A percentile compares a stretch with the other conserved stretches of the same genome.
Evolutionary conservation across 2,888 invertebrate genomes (phyloP).

Genomic region (Phyllotreta striolata): DNA sequence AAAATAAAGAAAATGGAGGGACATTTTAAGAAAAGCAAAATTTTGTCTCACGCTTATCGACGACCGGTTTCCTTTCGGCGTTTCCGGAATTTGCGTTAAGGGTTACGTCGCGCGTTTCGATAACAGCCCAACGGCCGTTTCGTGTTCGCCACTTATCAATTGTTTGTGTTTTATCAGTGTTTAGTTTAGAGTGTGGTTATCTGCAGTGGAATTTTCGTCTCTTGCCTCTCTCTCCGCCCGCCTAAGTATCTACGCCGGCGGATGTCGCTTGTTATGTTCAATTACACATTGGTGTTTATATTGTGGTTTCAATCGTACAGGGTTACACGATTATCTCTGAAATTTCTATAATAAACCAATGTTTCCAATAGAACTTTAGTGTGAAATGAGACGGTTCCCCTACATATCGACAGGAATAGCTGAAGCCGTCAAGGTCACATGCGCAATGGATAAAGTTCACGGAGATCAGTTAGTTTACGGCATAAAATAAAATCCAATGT

Average conservation of each 20-base stretch:
- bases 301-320: slow-evolving; percentile 15
- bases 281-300: slow-evolving; percentile 25
- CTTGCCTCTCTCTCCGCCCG: background rate
- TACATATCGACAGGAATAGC: too few relatives aligned
- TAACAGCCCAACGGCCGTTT: slow-evolving; percentile 27
- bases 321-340: background rate
- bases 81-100: slow-evolving; percentile 33
- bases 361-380: too few relatives aligned
- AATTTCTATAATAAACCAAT: too few relatives aligned
- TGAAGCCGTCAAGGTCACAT: too few relatives aligned
- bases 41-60: slow-evolving; percentile 27
- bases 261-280: slow-evolving; percentile 29
- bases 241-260: slow-evolving; percentile 7
- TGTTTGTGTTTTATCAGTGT: slow-evolving; percentile 28
- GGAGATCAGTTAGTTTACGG: too few relatives aligned
- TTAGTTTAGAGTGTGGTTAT: slow-evolving; percentile 22
- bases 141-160: slow-evolving; percentile 24
- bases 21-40: slow-evolving; percentile 16
- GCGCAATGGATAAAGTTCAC: too few relatives aligned
- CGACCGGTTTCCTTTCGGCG: slow-evolving; percentile 33
- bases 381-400: too few relatives aligned
- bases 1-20: slow-evolving; percentile 3
- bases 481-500: too few relatives aligned
- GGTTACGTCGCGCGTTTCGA: slow-evolving; percentile 30
- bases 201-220: slow-evolving; percentile 21